phyloP scores from a whole-genome alignment of 1,140 invertebrate species.

The Hypsibius dujardini region DNA sequence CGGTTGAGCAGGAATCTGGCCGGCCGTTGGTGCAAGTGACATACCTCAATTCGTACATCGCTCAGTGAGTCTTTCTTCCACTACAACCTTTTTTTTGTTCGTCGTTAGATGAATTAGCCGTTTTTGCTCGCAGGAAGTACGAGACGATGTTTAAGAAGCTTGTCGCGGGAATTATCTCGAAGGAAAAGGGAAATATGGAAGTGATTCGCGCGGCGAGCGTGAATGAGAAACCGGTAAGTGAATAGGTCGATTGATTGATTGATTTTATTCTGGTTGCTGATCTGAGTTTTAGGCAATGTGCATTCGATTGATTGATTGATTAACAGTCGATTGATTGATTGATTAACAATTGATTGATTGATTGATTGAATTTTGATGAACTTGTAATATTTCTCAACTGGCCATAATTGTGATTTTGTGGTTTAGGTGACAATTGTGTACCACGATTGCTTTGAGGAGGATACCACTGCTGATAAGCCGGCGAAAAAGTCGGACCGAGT shows the following conservation, averaged over 20 bases:
- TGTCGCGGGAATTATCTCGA: not conserved
- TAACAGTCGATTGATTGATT: no score
- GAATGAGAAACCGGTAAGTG: not conserved
- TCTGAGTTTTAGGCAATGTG: no score
- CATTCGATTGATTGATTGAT: no score
- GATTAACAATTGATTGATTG: no score
- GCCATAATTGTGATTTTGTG: not conserved
- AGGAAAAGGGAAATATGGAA: not conserved
- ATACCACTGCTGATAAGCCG: not conserved
- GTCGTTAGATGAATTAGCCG: not conserved
- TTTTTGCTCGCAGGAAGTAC: constrained; percentile 5
- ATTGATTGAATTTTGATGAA: not conserved
- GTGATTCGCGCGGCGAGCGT: not conserved
- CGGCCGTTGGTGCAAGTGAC: not conserved
- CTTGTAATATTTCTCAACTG: not conserved
- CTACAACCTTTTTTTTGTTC: not conserved
- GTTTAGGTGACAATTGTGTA: not conserved
- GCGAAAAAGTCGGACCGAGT: not conserved
- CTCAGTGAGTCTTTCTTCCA: not conserved
- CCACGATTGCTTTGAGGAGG: not conserved
- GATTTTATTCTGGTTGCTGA: no score
- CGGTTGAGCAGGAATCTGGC: no score
- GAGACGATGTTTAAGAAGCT: not conserved
- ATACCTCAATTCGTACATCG: constrained; percentile 1
- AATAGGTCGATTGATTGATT: no score